These are phyloP conservation scores for Canis aureus DNA, from an alignment of 2,113 vertebrate genomes.

Conservation along the genomic window DNA sequence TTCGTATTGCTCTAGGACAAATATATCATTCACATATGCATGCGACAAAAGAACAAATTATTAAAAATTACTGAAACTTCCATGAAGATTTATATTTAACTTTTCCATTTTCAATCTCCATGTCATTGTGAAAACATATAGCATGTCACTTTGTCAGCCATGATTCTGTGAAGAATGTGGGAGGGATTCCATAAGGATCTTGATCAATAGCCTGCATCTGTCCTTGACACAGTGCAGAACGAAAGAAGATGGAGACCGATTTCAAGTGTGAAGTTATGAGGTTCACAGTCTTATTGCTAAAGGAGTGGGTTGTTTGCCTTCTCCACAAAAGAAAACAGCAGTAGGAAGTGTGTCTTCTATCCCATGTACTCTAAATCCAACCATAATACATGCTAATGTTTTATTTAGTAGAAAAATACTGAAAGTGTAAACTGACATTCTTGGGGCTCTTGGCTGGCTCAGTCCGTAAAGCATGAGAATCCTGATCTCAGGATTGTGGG, in stretches of 20 bases:
- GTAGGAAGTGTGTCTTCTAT: slow-evolving; percentile 46
- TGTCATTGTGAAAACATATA: slow-evolving; percentile 83
- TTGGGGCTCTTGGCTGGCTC: slow-evolving; percentile 82
- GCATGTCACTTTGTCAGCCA: slow-evolving; percentile 82
- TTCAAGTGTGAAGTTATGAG: slow-evolving; percentile 51
- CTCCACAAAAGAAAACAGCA: slow-evolving; percentile 29
- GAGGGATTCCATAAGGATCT: slow-evolving; percentile 72
- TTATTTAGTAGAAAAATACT: slow-evolving; percentile 33
- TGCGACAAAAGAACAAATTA: slow-evolving; percentile 91
- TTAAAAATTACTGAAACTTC: slow-evolving; percentile 93
- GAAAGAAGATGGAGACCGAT: slow-evolving; percentile 43
- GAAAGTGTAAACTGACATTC: background rate
- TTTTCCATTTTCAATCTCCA: slow-evolving; percentile 88
- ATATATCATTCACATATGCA: slow-evolving; percentile 91
- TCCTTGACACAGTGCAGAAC: slow-evolving; percentile 22
- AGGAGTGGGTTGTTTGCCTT: slow-evolving; percentile 24
- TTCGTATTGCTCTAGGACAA: slow-evolving; percentile 92
- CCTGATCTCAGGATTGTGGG: slow-evolving; percentile 88
- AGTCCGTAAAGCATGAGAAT: slow-evolving; percentile 88
- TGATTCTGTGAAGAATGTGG: slow-evolving; percentile 83
- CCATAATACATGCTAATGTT: background rate
- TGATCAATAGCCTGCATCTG: slow-evolving; percentile 73
- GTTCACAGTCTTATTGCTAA: slow-evolving; percentile 40
- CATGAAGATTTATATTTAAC: slow-evolving; percentile 91
- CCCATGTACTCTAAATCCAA: background rate